Evolutionary conservation across 2,888 invertebrate species (phyloP), one percentile per base, ranked within the genome.

Genomic region (Trichopria drosophilae): DNA sequence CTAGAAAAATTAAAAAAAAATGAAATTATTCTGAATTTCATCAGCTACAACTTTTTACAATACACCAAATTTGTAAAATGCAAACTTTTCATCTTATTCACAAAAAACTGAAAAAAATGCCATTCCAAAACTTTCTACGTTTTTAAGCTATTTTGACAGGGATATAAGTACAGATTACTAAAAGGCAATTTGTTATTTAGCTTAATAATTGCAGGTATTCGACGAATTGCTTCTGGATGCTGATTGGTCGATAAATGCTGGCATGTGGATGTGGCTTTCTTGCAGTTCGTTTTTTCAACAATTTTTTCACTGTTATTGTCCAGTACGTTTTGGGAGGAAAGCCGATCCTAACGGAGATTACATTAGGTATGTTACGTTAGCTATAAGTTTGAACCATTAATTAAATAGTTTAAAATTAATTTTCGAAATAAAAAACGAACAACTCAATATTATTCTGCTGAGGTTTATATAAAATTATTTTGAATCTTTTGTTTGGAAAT

Each of bases 211-310:
- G 23, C 67, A 90, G 90, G 89, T 90, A 20, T 91, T 91, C 71
- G 90, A 90, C 66, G 90, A 91, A 73, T 75, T 90, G 7, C 76
- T 91, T 6, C 76, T 91, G 50, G 91, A 91, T 68, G 90, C 90
- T 0, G 90, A 91, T 74, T 90, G 90, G 90, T 89, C 90, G 5
- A 88, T 90, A 20, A 90, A 90, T 74, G 90, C 90, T 0, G 91
- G 90, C 23, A 90, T 86, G 83, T 91, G 90, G 90, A 89, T 90
- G 90, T 90, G 90, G 90, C 77, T 90, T 5, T 89, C 89, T 2
- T 90, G 89, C 71, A 90, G 90, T 5, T 90, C 90, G 13, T 90
- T 90, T 76, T 90, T 90, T 71, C 90, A 91, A 68, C 90, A 90
- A 73, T 90, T 90, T 74, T 90, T 90, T 67, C 90, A 90, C 67